Percentiles rank a stretch among this genome's conserved stretches.
phyloP scores from a whole-genome alignment of 2,113 vertebrate genomes.

The Callochromis pleurospilus region DNA sequence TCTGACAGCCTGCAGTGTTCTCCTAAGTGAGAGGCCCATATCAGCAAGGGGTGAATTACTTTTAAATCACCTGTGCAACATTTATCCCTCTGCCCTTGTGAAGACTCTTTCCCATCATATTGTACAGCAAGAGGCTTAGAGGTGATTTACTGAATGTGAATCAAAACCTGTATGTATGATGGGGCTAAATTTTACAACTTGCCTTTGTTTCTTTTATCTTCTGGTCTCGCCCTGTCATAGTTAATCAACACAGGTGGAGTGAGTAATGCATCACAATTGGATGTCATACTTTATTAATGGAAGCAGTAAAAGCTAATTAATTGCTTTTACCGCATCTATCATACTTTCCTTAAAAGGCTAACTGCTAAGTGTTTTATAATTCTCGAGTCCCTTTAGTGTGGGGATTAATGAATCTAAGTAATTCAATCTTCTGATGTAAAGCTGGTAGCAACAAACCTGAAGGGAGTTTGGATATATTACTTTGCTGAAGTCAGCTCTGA shows the following conservation, averaged over 20 bases:
- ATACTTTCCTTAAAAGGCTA: neutral
- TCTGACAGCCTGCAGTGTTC: conserved; percentile 12
- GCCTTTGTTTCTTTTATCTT: neutral
- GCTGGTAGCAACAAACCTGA: neutral
- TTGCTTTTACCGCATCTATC: neutral
- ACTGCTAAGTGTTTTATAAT: neutral
- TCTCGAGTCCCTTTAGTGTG: neutral
- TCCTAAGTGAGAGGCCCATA: conserved; percentile 13
- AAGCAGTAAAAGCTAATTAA: neutral
- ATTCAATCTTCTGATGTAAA: neutral
- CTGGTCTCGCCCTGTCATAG: neutral
- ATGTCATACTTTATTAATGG: neutral
- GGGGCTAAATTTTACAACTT: neutral
- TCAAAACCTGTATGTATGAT: neutral
- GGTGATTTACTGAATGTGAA: neutral
- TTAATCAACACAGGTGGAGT: neutral
- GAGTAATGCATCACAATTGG: neutral
- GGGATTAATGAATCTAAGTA: neutral
- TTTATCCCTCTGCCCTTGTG: neutral
- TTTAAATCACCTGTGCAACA: conserved; percentile 46
- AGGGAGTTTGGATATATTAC: neutral
- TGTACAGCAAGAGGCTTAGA: neutral
- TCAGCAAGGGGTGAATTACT: conserved; percentile 36
- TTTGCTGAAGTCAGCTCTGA: neutral
- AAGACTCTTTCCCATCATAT: neutral